Percentiles rank a stretch among this genome's conserved stretches.
These are phyloP conservation scores for Trichechus manatus DNA, from an alignment of 2,113 vertebrate genomes.

Conservation along the genomic window DNA sequence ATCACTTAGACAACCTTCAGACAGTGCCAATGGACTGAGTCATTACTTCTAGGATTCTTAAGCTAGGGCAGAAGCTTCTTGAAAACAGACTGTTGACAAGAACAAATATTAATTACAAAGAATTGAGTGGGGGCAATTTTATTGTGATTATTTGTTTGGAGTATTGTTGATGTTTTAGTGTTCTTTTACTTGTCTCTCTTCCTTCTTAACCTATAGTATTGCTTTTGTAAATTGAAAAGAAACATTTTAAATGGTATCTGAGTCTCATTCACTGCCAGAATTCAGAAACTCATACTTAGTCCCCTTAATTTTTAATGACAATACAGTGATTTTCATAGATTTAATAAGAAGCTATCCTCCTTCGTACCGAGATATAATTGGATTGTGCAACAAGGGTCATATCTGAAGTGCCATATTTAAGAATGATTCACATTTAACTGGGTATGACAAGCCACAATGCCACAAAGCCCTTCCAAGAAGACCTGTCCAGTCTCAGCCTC, in stretches of 20 bases:
- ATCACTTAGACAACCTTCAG: neutral
- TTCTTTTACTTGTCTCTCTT: neutral
- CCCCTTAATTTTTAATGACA: too few relatives aligned
- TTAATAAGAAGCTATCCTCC: too few relatives aligned
- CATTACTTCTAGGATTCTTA: neutral
- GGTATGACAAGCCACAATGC: neutral
- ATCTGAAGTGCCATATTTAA: too few relatives aligned
- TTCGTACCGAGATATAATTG: neutral
- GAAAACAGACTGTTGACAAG: neutral
- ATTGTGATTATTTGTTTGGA: neutral
- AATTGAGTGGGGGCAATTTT: neutral
- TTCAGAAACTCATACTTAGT: too few relatives aligned
- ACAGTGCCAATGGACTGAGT: rapidly evolving
- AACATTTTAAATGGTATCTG: neutral
- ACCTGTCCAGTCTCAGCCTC: rapidly evolving
- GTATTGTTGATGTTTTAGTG: neutral
- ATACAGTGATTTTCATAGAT: too few relatives aligned
- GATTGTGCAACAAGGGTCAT: neutral
- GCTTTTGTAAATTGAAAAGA: neutral
- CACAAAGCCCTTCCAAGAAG: neutral
- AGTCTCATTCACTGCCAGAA: too few relatives aligned
- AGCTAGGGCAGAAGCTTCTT: neutral
- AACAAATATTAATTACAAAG: neutral
- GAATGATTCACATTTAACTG: neutral
- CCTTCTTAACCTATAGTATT: neutral